Conservation (phyloP, 2,113 vertebrate species). For the Ceyx margarethae region DNA sequence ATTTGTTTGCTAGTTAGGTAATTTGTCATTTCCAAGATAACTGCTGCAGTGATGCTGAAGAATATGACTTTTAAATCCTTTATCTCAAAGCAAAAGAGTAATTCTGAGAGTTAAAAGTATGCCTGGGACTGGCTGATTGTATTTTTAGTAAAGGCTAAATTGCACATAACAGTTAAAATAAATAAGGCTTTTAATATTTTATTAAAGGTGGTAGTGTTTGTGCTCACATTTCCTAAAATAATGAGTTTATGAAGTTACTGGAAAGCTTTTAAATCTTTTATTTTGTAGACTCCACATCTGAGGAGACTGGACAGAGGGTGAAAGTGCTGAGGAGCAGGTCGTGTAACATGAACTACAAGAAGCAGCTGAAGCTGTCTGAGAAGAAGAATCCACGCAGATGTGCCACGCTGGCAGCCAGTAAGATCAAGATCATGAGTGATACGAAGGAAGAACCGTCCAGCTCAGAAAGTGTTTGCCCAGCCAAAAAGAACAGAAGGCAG, state of each 20-base stretch:
- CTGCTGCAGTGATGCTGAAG: neutral
- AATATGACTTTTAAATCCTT: neutral
- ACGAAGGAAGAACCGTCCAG: slow-evolving; percentile 74
- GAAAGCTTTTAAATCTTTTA: neutral
- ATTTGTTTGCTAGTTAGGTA: neutral
- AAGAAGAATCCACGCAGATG: slow-evolving; percentile 80
- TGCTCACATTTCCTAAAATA: neutral
- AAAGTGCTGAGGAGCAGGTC: slow-evolving; percentile 71
- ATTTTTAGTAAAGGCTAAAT: neutral
- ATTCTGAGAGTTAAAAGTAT: neutral
- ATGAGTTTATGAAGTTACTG: no score
- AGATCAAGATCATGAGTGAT: slow-evolving; percentile 84
- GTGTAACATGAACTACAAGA: slow-evolving; percentile 70
- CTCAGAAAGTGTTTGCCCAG: slow-evolving; percentile 46
- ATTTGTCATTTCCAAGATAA: neutral
- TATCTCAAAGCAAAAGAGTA: neutral
- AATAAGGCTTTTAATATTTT: neutral
- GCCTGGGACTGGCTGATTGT: neutral
- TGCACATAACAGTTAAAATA: neutral
- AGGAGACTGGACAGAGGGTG: slow-evolving; percentile 64
- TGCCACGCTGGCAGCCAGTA: slow-evolving; percentile 84
- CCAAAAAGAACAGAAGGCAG: slow-evolving; percentile 56
- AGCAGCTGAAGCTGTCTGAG: slow-evolving; percentile 42
- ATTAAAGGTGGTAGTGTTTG: neutral
- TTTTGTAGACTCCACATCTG: slow-evolving; percentile 39